phyloP scores from a whole-genome alignment of 2,797 vertebrate species.

The Limosa lapponica region DNA sequence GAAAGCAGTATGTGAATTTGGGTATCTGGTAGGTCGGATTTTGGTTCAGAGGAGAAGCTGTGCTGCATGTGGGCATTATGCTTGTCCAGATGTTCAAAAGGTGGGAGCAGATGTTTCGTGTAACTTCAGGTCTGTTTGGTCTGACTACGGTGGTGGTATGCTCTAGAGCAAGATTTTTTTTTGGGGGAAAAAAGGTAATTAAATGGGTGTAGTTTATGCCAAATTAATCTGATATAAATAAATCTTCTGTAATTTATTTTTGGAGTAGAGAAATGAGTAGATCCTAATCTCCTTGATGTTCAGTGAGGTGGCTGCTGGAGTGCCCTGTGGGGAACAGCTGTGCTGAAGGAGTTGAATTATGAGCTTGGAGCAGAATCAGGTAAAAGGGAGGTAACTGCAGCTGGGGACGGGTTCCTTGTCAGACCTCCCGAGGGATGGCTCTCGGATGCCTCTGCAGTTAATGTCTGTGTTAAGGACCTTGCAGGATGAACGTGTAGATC shows the following conservation, averaged over 20 bases:
- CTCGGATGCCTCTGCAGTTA: background rate
- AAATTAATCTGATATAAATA: background rate
- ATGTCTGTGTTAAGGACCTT: background rate
- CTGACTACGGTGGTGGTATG: rapidly evolving
- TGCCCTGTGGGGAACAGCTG: background rate
- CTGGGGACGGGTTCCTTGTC: background rate
- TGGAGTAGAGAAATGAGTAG: background rate
- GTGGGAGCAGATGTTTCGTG: background rate
- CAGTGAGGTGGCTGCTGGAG: background rate
- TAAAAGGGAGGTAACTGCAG: background rate
- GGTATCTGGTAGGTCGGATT: background rate
- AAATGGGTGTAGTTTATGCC: background rate
- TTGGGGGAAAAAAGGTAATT: rapidly evolving
- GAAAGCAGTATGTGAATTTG: background rate
- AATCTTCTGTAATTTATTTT: background rate
- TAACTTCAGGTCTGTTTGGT: background rate
- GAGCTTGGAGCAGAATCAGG: background rate
- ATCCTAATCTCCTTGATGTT: background rate
- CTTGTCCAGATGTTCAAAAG: background rate
- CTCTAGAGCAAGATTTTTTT: background rate
- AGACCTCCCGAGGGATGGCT: background rate
- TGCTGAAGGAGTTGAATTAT: background rate
- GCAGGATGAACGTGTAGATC: background rate
- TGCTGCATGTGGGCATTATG: background rate
- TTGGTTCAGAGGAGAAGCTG: background rate